Percentiles rank a stretch among this genome's conserved stretches.
Evolutionary conservation across 2,888 invertebrate species (phyloP).

Genomic region (Nasonovia ribisnigri): DNA sequence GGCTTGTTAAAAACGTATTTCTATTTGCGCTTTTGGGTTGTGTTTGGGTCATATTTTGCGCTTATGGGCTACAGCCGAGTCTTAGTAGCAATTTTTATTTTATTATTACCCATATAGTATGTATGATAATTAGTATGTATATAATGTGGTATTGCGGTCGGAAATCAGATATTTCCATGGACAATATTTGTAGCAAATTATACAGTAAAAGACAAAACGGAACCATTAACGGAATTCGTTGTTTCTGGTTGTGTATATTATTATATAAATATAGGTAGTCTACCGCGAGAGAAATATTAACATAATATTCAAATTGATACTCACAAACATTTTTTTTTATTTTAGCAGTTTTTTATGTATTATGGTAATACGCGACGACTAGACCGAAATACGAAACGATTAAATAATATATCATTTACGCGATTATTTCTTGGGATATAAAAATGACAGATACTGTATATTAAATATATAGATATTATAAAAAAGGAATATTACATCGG

Average conservation of each 20-base stretch:
- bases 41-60: too few relatives aligned
- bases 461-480: neutral
- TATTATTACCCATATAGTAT: too few relatives aligned
- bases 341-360: constrained; percentile 22
- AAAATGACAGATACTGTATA: constrained; percentile 16
- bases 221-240: neutral
- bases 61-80: too few relatives aligned
- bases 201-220: neutral
- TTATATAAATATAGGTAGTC: neutral
- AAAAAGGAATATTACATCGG: neutral
- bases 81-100: too few relatives aligned
- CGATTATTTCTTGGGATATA: neutral
- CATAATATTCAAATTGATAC: constrained; percentile 42
- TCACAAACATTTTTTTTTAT: neutral
- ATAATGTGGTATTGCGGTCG: neutral
- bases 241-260: neutral
- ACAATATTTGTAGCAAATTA: neutral
- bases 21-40: too few relatives aligned
- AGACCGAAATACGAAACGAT: constrained; percentile 14
- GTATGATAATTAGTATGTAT: neutral
- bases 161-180: neutral
- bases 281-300: neutral
- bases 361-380: constrained; percentile 14
- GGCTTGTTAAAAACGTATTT: too few relatives aligned
- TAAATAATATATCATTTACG: constrained; percentile 36